phyloP scores from a whole-genome alignment of 2,888 invertebrate species.

The Epinotia nisella region DNA sequence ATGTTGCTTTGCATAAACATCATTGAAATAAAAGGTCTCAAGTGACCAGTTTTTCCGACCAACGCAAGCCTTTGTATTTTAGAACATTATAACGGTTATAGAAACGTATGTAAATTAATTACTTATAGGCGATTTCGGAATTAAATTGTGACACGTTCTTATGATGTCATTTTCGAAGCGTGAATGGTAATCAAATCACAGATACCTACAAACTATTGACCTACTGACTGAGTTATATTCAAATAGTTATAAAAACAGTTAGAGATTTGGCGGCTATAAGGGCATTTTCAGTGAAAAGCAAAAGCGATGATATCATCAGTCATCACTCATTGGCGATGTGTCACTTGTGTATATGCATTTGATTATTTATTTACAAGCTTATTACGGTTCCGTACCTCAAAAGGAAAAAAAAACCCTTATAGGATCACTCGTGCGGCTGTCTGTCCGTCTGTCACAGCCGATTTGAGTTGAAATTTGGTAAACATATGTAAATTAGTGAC shows the following conservation, averaged over 20 bases:
- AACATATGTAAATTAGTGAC: too few relatives aligned
- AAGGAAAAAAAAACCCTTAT: too few relatives aligned
- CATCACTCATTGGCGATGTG: too few relatives aligned
- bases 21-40: neutral
- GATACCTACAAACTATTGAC: neutral
- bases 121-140: constrained; percentile 10
- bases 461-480: too few relatives aligned
- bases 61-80: neutral
- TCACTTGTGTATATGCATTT: too few relatives aligned
- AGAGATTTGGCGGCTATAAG: too few relatives aligned
- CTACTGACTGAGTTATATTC: neutral
- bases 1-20: constrained; percentile 41
- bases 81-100: constrained; percentile 9
- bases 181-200: neutral
- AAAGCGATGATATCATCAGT: too few relatives aligned
- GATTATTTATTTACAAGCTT: too few relatives aligned
- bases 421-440: too few relatives aligned
- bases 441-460: too few relatives aligned
- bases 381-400: too few relatives aligned
- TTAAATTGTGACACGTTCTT: constrained; percentile 33
- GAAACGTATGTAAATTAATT: constrained; percentile 40
- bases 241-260: neutral
- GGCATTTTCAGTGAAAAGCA: too few relatives aligned
- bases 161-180: neutral
- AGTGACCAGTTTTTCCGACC: neutral